Evolutionary conservation across 2,113 vertebrate species (phyloP), one percentile per base, ranked within the genome.

Genomic region (Engraulis encrasicolus): DNA sequence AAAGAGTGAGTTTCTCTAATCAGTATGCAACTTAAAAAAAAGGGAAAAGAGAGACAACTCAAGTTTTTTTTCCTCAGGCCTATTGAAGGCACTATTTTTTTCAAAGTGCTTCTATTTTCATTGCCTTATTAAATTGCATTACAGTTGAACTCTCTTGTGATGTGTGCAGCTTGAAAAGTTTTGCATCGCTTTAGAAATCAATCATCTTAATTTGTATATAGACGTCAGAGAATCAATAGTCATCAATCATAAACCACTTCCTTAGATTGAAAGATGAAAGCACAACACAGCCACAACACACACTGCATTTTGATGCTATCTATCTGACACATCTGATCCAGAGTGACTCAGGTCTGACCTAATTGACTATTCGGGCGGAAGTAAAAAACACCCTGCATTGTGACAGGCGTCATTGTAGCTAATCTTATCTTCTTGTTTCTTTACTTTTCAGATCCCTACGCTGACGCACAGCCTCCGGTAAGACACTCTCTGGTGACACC

Each of bases 381-480:
- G 34, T 1, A 74, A 74, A 74, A n/a, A n/a, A n/a, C n/a, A n/a
- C n/a, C n/a, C n/a, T 48, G 38, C 15, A 17, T 74, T 74, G 27
- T 81, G 49, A 81, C 18, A 20, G 34, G 6, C 1, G 19, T 54
- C 31, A 17, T 36, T 6, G 18, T n/a, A 31, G 54, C 34, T 34
- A 74, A 74, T 74, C 12, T 74, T 45, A 9, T 45, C 40, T 27
- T 9, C 20, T n/a, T 77, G 15, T 83, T 78, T 82, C n/a, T 85
- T 61, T 61, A 48, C 3, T 82, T 78, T 82, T 49, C 90, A 96
- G 95, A 96, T 91, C 95, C 95, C 0, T 96, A 96, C 78, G 88
- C 45, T 31, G 92, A 91, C 79, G 0, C 86, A 11, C 0, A 79
- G 6, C 49, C 87, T 84, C 31, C 18, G 1, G 94, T 94, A 80